Conservation (phyloP, 2,797 vertebrate species). For the Pelobates cultripes region DNA sequence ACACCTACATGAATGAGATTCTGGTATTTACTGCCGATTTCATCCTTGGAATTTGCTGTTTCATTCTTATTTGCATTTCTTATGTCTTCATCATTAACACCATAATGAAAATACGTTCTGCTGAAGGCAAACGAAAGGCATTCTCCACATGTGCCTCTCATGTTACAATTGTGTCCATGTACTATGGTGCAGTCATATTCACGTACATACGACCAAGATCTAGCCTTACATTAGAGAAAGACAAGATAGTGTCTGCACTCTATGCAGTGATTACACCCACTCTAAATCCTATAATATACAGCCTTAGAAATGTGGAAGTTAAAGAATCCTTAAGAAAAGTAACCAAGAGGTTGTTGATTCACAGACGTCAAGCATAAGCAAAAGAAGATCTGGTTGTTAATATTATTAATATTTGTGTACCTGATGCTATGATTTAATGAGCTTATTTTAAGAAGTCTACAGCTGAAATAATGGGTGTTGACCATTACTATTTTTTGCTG, state of each 20-base stretch:
- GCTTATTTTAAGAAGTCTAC: too few relatives aligned
- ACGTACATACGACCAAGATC: constrained; percentile 61
- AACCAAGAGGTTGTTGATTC: constrained; percentile 17
- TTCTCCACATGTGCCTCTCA: constrained; percentile 63
- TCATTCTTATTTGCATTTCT: constrained; percentile 59
- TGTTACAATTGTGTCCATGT: constrained; percentile 59
- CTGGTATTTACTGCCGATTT: constrained; percentile 59
- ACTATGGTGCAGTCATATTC: constrained; percentile 61
- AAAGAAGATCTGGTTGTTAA: too few relatives aligned
- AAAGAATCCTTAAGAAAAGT: constrained; percentile 57
- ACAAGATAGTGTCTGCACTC: constrained; percentile 59
- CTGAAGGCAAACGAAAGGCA: constrained; percentile 60
- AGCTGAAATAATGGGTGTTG: too few relatives aligned
- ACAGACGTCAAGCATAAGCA: background rate
- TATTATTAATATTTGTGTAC: too few relatives aligned
- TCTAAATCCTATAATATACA: constrained; percentile 61
- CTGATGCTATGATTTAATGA: too few relatives aligned
- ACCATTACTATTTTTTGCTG: too few relatives aligned
- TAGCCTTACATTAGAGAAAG: constrained; percentile 57
- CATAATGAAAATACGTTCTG: constrained; percentile 55
- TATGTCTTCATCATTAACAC: constrained; percentile 58
- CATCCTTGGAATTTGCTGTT: constrained; percentile 59
- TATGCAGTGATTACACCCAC: constrained; percentile 60
- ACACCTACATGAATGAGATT: constrained; percentile 58
- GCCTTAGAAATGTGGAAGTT: constrained; percentile 61